phyloP scores from a whole-genome alignment of 2,797 vertebrate genomes.

The Myotis vivesi region DNA sequence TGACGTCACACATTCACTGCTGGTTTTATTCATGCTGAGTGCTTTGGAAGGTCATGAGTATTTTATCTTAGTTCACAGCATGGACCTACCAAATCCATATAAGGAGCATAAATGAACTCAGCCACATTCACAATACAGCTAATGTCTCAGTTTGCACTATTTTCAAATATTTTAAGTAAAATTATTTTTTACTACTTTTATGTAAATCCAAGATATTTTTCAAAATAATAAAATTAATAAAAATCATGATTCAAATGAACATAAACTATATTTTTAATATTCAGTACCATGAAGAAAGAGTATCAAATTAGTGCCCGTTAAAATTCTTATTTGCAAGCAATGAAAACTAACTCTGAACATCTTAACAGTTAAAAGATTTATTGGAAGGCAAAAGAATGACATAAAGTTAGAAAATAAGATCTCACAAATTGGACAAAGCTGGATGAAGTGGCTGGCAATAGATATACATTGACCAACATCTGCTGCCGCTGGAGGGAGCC shows the following conservation, averaged over 20 bases:
- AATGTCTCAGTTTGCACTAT: not conserved
- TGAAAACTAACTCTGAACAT: not conserved
- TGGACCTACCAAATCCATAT: not conserved
- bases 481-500: not conserved
- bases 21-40: not conserved
- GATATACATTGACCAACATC: accelerated
- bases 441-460: too few species aligned
- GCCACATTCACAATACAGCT: accelerated
- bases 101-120: not conserved
- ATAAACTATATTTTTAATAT: not conserved
- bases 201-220: not conserved
- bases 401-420: not conserved
- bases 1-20: too few species aligned
- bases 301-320: not conserved
- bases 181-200: not conserved
- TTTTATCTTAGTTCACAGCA: not conserved
- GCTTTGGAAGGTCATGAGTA: not conserved
- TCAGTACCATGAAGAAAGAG: not conserved
- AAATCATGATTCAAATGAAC: not conserved
- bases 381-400: not conserved
- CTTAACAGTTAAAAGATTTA: not conserved
- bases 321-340: not conserved
- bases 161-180: not conserved
- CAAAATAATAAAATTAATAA: not conserved
- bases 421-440: not conserved